A percentile compares a stretch with the other conserved stretches of the same genome.
Evolutionary conservation across 2,113 vertebrate genomes (phyloP).

Genomic region (Caranx ignobilis): DNA sequence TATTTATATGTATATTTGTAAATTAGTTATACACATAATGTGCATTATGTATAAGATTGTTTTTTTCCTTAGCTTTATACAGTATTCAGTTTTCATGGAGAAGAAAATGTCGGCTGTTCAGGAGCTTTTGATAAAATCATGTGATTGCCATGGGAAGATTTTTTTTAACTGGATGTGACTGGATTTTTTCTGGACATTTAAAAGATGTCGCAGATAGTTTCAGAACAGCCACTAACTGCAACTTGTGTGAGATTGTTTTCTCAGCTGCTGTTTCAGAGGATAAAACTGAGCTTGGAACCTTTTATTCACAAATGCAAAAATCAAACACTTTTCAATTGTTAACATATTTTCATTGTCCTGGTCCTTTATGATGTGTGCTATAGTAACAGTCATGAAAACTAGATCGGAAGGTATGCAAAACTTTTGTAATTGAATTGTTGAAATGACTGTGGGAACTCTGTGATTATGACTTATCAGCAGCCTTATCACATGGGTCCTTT

Average conservation of each 20-base stretch:
- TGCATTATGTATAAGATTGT: too few species aligned
- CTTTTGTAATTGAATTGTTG: slow-evolving; percentile 56
- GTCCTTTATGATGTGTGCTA: neutral
- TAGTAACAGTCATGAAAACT: slow-evolving; percentile 6
- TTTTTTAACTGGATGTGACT: too few species aligned
- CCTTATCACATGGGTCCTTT: slow-evolving; percentile 62
- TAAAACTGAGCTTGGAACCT: neutral
- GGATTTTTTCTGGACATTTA: too few species aligned
- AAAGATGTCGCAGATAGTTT: neutral
- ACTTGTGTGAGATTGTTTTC: neutral
- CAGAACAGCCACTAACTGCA: neutral
- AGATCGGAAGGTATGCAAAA: slow-evolving; percentile 22
- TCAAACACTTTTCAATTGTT: neutral
- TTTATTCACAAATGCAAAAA: neutral
- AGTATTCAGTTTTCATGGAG: too few species aligned
- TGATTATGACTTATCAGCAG: slow-evolving; percentile 63
- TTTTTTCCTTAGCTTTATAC: too few species aligned
- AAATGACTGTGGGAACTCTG: slow-evolving; percentile 70
- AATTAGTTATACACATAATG: too few species aligned
- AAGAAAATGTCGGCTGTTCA: neutral
- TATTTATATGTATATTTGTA: too few species aligned
- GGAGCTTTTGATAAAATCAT: neutral
- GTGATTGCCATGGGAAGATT: neutral
- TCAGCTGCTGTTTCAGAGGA: neutral
- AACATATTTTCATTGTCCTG: slow-evolving; percentile 13